A percentile compares a stretch with the other conserved stretches of the same genome.
These are phyloP conservation scores for Scolanthus callimorphus DNA, from an alignment of 92 coral and sea anemone genomes.

Conservation along the genomic window DNA sequence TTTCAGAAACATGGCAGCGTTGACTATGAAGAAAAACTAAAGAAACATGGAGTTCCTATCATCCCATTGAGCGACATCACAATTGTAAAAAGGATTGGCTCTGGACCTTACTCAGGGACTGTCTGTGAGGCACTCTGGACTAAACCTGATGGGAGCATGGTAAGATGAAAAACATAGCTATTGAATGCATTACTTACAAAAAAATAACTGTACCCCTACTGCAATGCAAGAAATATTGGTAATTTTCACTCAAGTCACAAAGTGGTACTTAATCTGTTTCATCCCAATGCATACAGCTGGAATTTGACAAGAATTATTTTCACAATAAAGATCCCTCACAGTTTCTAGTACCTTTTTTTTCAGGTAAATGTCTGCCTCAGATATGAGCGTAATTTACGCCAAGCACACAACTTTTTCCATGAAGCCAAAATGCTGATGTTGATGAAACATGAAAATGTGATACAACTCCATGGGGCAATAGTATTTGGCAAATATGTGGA, in stretches of 20 bases:
- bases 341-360: too few species aligned
- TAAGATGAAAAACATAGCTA: conserved; percentile 1
- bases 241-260: too few species aligned
- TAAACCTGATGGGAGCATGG: conserved; percentile 46
- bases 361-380: conserved; percentile 50
- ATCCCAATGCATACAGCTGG: too few species aligned
- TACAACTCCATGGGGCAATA: conserved; percentile 41
- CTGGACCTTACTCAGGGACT: conserved; percentile 62
- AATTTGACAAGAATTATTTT: too few species aligned
- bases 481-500: conserved; percentile 49
- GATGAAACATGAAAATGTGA: conserved; percentile 47
- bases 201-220: too few species aligned
- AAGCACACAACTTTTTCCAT: conserved; percentile 33
- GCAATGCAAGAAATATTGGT: too few species aligned
- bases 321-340: too few species aligned
- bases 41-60: conserved; percentile 37
- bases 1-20: conserved; percentile 17
- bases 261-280: too few species aligned
- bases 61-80: conserved; percentile 41
- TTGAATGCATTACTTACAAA: too few species aligned
- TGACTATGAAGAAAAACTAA: conserved; percentile 17
- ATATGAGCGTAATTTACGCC: conserved; percentile 17
- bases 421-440: conserved; percentile 39
- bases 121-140: conserved; percentile 52
- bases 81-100: conserved; percentile 22